Percentiles rank a stretch among this genome's conserved stretches.
Conservation (phyloP, 2,797 vertebrate species). For the Molossus alvarezi region DNA sequence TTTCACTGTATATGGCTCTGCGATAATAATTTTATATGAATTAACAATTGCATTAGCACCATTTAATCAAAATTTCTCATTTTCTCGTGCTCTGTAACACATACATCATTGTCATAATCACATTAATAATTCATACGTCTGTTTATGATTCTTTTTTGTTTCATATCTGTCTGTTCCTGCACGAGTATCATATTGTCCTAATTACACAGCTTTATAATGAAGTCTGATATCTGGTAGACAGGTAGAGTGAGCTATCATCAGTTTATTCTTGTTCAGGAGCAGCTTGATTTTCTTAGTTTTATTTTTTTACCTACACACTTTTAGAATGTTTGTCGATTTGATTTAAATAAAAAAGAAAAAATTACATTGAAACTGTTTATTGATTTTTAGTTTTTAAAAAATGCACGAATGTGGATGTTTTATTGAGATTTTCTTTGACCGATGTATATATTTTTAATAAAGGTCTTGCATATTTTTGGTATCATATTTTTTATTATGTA, state of each 20-base stretch:
- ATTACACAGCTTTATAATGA: background rate
- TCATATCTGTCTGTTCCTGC: background rate
- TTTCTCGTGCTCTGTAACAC: background rate
- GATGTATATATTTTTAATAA: background rate
- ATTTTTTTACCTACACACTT: background rate
- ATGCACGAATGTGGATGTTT: background rate
- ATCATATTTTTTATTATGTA: background rate
- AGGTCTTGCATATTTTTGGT: background rate
- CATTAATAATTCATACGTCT: background rate
- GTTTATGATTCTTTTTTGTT: background rate
- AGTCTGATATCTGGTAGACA: background rate
- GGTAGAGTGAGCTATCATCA: background rate
- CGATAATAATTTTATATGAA: background rate
- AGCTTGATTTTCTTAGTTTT: background rate
- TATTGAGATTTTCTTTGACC: background rate
- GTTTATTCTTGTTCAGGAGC: background rate
- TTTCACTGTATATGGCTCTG: background rate
- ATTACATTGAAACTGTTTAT: background rate
- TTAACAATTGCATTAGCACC: background rate
- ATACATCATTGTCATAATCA: background rate
- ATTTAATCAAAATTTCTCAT: background rate
- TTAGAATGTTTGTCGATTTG: background rate
- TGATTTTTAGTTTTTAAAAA: background rate
- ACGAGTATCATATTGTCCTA: background rate
- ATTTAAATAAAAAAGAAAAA: background rate